Evolutionary conservation across 2,113 vertebrate genomes (phyloP).

Genomic region (Eptesicus fuscus): DNA sequence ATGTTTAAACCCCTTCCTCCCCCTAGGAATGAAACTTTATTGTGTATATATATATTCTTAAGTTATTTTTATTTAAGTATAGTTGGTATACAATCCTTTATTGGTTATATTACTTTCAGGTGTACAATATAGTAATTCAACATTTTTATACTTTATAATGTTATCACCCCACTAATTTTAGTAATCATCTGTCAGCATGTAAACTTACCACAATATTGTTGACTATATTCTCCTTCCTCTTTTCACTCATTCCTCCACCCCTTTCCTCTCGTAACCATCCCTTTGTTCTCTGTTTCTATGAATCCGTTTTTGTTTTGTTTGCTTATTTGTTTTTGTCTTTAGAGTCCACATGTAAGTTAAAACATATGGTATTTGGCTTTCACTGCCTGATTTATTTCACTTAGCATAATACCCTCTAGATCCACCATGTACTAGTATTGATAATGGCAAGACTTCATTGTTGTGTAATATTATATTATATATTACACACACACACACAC

Average conservation of each 20-base stretch:
- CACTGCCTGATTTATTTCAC: not conserved
- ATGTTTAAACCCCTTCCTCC: not conserved
- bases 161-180: not conserved
- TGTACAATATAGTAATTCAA: not conserved
- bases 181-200: not conserved
- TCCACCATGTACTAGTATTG: not conserved
- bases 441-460: not conserved
- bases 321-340: not conserved
- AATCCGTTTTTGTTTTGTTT: not conserved
- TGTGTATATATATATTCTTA: not conserved
- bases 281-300: not conserved
- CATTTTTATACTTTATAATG: not conserved
- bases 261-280: not conserved
- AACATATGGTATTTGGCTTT: not conserved
- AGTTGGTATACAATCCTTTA: not conserved
- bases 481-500: too few relatives aligned
- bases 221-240: not conserved
- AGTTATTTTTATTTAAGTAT: not conserved
- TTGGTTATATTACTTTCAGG: not conserved
- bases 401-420: not conserved
- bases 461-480: not conserved
- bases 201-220: not conserved
- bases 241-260: not conserved
- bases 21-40: not conserved
- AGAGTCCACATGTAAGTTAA: not conserved